phyloP scores from a whole-genome alignment of 2,888 invertebrate genomes.

The Aphidoletes aphidimyza region DNA sequence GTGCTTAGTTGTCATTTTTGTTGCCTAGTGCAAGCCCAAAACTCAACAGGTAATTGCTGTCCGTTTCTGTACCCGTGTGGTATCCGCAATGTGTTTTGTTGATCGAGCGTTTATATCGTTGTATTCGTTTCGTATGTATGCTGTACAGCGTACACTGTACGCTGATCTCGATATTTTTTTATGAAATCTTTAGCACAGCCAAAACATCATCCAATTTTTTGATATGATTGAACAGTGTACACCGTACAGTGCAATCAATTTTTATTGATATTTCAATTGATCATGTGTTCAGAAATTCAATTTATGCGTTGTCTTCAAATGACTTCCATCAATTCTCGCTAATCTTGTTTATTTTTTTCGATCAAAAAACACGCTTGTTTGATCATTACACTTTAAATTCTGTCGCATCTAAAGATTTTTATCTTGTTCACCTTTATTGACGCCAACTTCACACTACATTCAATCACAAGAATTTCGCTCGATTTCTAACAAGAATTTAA shows the following conservation, averaged over 20 bases:
- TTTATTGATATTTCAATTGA: too few relatives aligned
- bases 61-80: not conserved
- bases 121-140: not conserved
- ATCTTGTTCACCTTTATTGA: not conserved
- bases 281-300: too few relatives aligned
- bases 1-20: constrained; percentile 5
- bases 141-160: too few relatives aligned
- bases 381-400: too few relatives aligned
- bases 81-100: not conserved
- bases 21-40: not conserved
- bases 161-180: not conserved
- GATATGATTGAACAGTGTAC: too few relatives aligned
- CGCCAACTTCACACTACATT: not conserved
- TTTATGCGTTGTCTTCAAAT: too few relatives aligned
- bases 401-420: constrained; percentile 19
- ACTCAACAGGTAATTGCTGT: constrained; percentile 32
- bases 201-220: too few relatives aligned
- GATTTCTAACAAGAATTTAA: not conserved
- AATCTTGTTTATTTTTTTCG: too few relatives aligned
- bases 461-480: not conserved
- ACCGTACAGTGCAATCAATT: too few relatives aligned
- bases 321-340: too few relatives aligned
- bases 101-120: not conserved
- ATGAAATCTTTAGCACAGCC: not conserved
- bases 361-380: not conserved